These are phyloP conservation scores for Cyaniris semiargus DNA, from an alignment of 2,888 invertebrate genomes.

Conservation along the genomic window DNA sequence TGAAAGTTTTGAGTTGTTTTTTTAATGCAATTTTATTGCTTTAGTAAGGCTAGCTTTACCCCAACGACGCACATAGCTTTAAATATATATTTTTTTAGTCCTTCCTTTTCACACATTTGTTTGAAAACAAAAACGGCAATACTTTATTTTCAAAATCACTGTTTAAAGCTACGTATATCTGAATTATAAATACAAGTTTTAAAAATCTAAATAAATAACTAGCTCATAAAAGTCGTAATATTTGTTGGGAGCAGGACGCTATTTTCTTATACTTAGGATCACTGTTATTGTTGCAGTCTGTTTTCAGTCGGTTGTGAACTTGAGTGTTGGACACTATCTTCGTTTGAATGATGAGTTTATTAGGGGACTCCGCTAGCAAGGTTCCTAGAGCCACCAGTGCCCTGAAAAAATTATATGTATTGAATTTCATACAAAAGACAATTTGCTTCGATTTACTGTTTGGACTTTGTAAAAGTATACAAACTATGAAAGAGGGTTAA, in stretches of 20 bases:
- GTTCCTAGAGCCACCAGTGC: constrained; percentile 89
- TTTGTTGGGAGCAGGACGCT: constrained; percentile 66
- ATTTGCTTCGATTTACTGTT: no score
- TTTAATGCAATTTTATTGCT: constrained; percentile 27
- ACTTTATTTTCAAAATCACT: background rate
- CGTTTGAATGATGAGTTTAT: constrained; percentile 64
- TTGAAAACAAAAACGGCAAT: background rate
- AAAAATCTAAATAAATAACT: constrained; percentile 42
- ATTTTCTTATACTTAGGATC: constrained; percentile 64
- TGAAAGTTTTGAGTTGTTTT: constrained; percentile 20
- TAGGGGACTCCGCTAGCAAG: constrained; percentile 75
- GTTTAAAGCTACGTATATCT: background rate
- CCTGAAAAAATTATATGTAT: constrained; percentile 58
- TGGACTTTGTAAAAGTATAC: no score
- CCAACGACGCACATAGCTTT: constrained; percentile 6
- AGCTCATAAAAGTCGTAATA: constrained; percentile 66
- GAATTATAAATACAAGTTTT: background rate
- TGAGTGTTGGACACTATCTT: constrained; percentile 61
- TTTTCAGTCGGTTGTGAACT: constrained; percentile 65
- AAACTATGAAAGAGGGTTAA: no score
- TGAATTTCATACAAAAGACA: background rate
- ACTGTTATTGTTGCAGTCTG: constrained; percentile 52
- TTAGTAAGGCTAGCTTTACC: background rate
- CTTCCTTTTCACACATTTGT: background rate
- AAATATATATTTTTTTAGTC: background rate